Evolutionary conservation across 2,113 vertebrate genomes (phyloP), one percentile per base, ranked within the genome.

Genomic region (Alaudala cheleensis): DNA sequence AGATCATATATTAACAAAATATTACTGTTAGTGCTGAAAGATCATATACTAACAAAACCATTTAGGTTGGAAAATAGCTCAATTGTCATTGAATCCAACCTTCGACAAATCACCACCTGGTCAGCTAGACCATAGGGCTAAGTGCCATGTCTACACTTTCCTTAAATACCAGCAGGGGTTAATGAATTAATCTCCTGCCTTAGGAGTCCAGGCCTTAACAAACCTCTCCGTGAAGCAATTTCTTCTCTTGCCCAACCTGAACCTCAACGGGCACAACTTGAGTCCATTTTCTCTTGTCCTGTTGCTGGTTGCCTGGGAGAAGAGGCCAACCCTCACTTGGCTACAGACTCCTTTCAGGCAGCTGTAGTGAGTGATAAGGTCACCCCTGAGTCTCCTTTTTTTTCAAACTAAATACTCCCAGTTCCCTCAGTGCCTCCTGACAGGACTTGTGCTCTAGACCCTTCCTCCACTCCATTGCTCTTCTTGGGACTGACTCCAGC

Each of bases 381-480:
- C 11, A 5, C 5, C 3, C 9, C 25, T 49, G 25, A 34, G 13
- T 5, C 49, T 40, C 8, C 14, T 42, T 31, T 50, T 37, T 57
- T 10, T 53, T 5, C 22, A 12, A 31, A 17, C 3, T 7, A 26
- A 71, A 64, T 13, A 49, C 1, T 2, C 15, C 25, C n/a, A 61
- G 40, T 34, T 64, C 21, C 5, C 50, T 72, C 50, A 56, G 65
- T 29, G 11, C 14, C 16, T 88, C 17, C 31, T 56, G 57, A 42
- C 6, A 34, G 21, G 2, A 22, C 16, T 62, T 3, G 1, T 47
- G 31, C 34, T 71, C 21, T 12, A 49, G 66, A 58, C 15, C 16
- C 37, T 37, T 26, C 31, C 11, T 8, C 18, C 4, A 1, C 17
- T 37, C 14, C 1, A 0, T 3, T 37, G 29, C 26, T 20, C 18